Percentiles rank a stretch among this genome's conserved stretches.
Evolutionary conservation across 2,113 vertebrate species (phyloP).

Genomic region (Neotoma lepida): DNA sequence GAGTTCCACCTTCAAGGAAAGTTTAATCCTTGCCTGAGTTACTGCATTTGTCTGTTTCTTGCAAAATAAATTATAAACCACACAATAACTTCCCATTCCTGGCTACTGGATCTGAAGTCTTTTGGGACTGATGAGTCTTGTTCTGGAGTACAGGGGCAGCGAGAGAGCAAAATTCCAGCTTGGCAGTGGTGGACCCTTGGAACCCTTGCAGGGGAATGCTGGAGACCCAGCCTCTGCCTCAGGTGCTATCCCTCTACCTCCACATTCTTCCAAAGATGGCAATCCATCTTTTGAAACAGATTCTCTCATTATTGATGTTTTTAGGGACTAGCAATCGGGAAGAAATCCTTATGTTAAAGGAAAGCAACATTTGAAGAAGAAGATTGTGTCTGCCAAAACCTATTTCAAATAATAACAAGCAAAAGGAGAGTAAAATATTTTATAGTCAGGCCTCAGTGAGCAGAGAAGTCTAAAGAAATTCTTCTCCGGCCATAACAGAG

Average conservation of each 20-base stretch:
- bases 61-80: neutral
- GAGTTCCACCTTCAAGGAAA: neutral
- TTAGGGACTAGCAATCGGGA: neutral
- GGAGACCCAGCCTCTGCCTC: neutral
- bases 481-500: neutral
- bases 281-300: neutral
- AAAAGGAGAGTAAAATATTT: neutral
- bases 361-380: neutral
- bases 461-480: neutral
- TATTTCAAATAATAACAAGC: neutral
- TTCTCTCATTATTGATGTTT: neutral
- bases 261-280: neutral
- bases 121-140: neutral
- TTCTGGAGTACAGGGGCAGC: neutral
- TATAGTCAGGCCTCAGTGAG: neutral
- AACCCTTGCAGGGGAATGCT: neutral
- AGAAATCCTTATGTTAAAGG: neutral
- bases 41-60: neutral
- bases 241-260: too few relatives aligned
- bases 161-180: neutral
- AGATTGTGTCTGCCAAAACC: neutral
- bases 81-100: neutral
- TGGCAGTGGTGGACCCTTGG: too few relatives aligned
- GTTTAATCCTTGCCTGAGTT: neutral
- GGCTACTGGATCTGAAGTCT: neutral